Base-by-base conservation (phyloP, 2,797 vertebrate species). In the Antrozous pallidus region DNA sequence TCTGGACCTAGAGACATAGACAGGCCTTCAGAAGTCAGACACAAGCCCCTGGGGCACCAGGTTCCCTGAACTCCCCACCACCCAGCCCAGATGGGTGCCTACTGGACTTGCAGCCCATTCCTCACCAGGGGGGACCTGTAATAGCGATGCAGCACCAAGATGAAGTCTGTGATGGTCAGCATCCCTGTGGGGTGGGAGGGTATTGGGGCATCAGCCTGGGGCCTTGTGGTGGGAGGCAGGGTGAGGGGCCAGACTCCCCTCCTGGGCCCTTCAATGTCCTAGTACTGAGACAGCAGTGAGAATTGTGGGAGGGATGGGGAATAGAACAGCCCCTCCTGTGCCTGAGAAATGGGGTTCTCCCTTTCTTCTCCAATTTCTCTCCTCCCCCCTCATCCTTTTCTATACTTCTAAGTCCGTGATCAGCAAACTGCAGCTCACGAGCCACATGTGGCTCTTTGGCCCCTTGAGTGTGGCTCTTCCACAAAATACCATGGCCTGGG, bases 141-240 rank as follows among this genome's bases (percentile, higher is more conserved):
- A 97, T 99, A 99, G 24, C 99, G 99, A 95, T 99, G 99, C 67
- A 99, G 98, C 95, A 99, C 99, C 97, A 99, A 99, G 98, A 99
- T 99, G 98, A 99, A 99, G 97, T 99, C 99, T 0, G 99, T 99
- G 98, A 99, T 99, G 93, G 99, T 99, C 97, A 99, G 98, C 99
- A 99, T 99, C 70, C 99, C 99, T 99, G 97, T 0, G 9, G 78
- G 94, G 93, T 2, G 58, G 0, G 31, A n/a, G 0, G 24, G 61
- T 42, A 61, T 1, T 0, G 2, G 67, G 28, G 18, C 6, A 17
- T 89, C 28, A 86, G 75, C 67, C 20, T 47, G 4, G 9, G 13
- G 42, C 28, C 54, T 47, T 36, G 31, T 5, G 63, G 58, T 3
- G 24, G 17, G 9, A 65, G 86, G 70, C 51, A 42, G 38, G n/a